Evolutionary conservation across 2,888 invertebrate genomes (phyloP), one percentile per base, ranked within the genome.

Genomic region (Diaprepes abbreviatus): DNA sequence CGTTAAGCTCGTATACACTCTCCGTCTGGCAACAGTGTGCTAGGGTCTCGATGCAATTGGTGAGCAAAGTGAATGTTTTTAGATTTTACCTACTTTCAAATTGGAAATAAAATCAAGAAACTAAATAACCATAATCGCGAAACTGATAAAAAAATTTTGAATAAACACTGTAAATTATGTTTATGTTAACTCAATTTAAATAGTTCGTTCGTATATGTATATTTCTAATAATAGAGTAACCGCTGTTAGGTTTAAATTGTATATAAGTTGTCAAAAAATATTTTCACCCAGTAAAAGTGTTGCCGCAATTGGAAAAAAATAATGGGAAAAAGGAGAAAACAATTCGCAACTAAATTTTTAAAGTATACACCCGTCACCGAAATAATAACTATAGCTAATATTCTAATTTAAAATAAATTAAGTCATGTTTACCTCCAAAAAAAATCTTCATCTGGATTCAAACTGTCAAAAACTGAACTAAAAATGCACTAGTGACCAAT

Each of bases 21-120:
- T 45, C 24, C 16, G 28, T 28, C 7, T 50, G 48, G 48, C 48
- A 50, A 28, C 48, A 28, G 28, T 50, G 48, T 14, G 3, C 28
- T 50, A n/a, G 12, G 12, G 17, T 35, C 9, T 19, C 21, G 24
- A 16, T 58, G 28, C 58, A 40, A 43, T 58, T 24, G 40, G 24
- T 24, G 16, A 58, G 43, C 16, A 28, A 64, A 65, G 73, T 70
- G 73, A 73, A 73, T 67, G 73, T 65, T 73, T 24, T 43, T 52
- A 38, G 14, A 43, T 40, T 66, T 72, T 68, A 67, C 73, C 73
- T 73, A 73, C 73, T 73, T 73, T 73, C 73, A 70, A 62, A 66
- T 72, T 66, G 35, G 33, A 64, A 69, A 28, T 58, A 50, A 54
- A 54, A 54, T 54, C 19, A 14, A 1, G 12, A 50, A 50, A 50